Conservation (phyloP, 2,797 vertebrate genomes). For the Rhabdophis nuchalis region DNA sequence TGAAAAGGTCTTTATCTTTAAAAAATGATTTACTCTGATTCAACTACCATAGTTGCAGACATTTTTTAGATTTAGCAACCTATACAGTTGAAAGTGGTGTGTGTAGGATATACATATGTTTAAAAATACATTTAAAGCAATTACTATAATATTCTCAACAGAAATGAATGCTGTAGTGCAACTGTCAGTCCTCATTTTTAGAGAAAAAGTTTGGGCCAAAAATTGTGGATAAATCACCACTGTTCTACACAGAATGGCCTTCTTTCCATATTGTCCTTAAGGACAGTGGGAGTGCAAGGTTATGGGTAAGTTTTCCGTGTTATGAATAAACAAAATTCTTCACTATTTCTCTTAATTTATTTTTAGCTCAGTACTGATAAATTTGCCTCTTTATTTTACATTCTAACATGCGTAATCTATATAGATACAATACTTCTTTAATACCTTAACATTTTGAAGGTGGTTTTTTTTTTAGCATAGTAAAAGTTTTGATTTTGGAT, state of each 20-base stretch:
- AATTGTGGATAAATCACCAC: constrained; percentile 62
- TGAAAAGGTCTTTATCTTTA: not conserved
- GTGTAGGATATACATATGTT: constrained; percentile 43
- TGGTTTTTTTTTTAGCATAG: constrained; percentile 13
- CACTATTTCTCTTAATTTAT: constrained; percentile 37
- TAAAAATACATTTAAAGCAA: constrained; percentile 23
- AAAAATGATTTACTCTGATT: not conserved
- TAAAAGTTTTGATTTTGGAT: constrained; percentile 9
- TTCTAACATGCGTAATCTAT: constrained; percentile 9
- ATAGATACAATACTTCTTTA: not conserved
- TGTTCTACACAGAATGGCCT: constrained; percentile 62
- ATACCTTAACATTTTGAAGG: constrained; percentile 16
- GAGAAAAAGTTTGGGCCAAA: constrained; percentile 50
- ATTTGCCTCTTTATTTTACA: constrained; percentile 1
- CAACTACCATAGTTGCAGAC: constrained; percentile 42
- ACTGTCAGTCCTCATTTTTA: constrained; percentile 65
- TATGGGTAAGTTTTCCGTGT: constrained; percentile 28
- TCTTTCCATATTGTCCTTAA: constrained; percentile 57
- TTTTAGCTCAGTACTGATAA: not conserved
- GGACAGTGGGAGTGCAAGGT: constrained; percentile 61
- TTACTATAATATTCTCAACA: constrained; percentile 40
- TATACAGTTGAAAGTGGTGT: constrained; percentile 35
- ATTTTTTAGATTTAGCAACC: constrained; percentile 43
- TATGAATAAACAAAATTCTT: constrained; percentile 51
- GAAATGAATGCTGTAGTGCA: constrained; percentile 58